Evolutionary conservation across 1,140 invertebrate genomes (phyloP), one percentile per base, ranked within the genome.

Genomic region (Metaphire vulgaris): DNA sequence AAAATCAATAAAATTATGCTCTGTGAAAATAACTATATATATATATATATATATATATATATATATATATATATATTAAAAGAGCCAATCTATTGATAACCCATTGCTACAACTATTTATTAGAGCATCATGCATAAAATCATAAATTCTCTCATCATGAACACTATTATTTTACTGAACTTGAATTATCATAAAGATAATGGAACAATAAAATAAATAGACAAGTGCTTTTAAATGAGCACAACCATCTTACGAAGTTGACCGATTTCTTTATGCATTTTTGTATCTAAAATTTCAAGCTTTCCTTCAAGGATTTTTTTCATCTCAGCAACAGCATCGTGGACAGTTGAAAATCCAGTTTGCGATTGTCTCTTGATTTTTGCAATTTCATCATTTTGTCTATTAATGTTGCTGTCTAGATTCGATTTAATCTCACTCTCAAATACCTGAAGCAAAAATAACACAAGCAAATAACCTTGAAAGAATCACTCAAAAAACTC

Each of bases 251-350:
- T 81, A 31, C 82, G 79, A 2, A 86, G 79, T 77, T 83, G 81
- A 32, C 80, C 80, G 28, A 86, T 83, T 77, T 86, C 84, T 78
- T 83, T 84, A 29, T 79, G 80, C 16, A 86, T 79, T 75, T 83
- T 83, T 73, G 85, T 82, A 41, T 84, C 84, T 68, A 83, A 72
- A 0, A 86, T 74, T 75, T 82, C 82, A 21, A 80, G 76, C 76
- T 83, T 85, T 33, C 83, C 83, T 68, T 86, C 84, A 33, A 84
- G 77, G 2, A 86, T 83, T 28, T 78, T 79, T 69, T 85, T 85
- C 77, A 84, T 83, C 76, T 85, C 85, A 69, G 78, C 77, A 33
- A 86, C 83, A 74, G 83, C 84, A 29, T 86, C 85, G 76, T 85
- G 85, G 15, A 86, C 81, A 6, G 83, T 81, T 12, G 82, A 77